Percentiles rank a stretch among this genome's conserved stretches.
These are phyloP conservation scores for Isaurus tuberculatus DNA, from an alignment of 92 coral and sea anemone genomes.

Conservation along the genomic window DNA sequence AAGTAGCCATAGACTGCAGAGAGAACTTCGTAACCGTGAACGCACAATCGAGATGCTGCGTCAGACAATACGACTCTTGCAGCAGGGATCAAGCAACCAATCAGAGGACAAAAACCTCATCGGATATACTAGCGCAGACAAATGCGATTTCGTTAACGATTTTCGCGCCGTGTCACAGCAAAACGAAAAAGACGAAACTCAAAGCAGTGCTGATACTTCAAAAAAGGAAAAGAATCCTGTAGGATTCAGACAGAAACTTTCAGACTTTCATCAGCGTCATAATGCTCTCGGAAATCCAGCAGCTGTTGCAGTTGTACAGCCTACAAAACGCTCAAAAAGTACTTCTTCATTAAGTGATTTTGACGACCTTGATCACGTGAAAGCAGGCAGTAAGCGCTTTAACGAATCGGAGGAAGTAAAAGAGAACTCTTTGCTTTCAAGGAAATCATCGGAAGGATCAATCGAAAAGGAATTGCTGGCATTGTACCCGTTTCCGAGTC, in stretches of 20 bases:
- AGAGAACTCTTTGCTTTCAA: background rate
- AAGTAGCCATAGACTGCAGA: background rate
- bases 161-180: background rate
- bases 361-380: conserved; percentile 47
- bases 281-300: background rate
- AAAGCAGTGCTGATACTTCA: too few relatives aligned
- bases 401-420: conserved; percentile 4
- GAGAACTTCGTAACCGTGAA: conserved; percentile 41
- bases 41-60: conserved; percentile 43
- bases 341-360: conserved; percentile 22
- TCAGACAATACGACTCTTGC: conserved; percentile 22
- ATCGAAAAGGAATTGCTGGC: background rate
- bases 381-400: conserved; percentile 41
- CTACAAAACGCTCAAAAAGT: conserved; percentile 35
- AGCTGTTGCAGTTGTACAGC: conserved; percentile 43
- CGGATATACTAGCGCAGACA: background rate
- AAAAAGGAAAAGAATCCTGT: background rate
- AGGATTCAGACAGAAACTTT: conserved; percentile 16
- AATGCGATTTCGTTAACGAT: background rate
- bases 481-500: background rate
- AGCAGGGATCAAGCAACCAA: background rate
- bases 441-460: conserved; percentile 26
- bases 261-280: conserved; percentile 17
- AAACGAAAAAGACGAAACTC: background rate
- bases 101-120: background rate